Conservation (phyloP, 2,113 vertebrate species). For the Cyanoramphus novaezelandiae region DNA sequence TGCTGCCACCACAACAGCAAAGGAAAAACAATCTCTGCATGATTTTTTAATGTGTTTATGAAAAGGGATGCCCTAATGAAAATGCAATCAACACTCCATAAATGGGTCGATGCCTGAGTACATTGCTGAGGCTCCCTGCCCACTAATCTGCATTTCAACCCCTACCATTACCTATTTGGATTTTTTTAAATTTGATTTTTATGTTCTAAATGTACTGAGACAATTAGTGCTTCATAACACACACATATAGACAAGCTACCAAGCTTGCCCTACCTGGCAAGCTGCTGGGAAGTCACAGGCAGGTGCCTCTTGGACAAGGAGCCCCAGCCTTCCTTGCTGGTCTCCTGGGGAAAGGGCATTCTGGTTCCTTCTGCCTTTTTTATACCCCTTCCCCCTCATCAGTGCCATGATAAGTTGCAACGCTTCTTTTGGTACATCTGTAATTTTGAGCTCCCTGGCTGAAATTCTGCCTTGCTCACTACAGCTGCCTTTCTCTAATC, state of each 20-base stretch:
- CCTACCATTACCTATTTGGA: background rate
- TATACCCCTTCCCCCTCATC: background rate
- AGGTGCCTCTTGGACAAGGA: background rate
- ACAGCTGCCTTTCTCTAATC: background rate
- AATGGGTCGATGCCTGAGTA: fast-evolving
- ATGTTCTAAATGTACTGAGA: background rate
- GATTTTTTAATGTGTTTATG: background rate
- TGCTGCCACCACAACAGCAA: background rate
- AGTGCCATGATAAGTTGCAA: background rate
- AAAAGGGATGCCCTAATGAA: background rate
- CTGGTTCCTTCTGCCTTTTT: background rate
- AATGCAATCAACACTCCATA: background rate
- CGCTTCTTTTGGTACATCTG: background rate
- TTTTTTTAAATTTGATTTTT: background rate
- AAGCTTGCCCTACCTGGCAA: background rate
- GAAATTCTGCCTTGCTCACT: background rate
- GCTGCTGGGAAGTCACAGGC: background rate
- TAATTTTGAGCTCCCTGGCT: background rate
- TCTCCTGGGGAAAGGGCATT: background rate
- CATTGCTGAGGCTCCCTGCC: background rate
- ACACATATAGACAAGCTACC: background rate
- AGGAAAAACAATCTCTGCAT: background rate
- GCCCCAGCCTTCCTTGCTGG: background rate
- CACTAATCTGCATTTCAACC: background rate
- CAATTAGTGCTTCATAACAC: background rate